Conservation (phyloP, 2,113 vertebrate species). For the Corydoras sp. region DNA sequence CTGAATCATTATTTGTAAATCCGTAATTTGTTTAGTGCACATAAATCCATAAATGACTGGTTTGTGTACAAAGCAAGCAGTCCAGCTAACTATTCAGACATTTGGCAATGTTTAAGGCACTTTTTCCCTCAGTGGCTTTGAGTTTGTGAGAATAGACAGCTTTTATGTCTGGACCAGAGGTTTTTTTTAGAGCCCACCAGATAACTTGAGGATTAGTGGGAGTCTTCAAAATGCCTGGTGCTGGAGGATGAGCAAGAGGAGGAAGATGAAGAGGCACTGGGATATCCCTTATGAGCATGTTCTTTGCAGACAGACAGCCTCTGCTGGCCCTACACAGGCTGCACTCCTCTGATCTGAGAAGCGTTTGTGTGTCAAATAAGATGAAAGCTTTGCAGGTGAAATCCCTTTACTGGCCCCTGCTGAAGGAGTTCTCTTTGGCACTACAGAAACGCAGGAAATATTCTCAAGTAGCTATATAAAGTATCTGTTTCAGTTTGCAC, state of each 20-base stretch:
- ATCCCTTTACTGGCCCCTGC: constrained; percentile 73
- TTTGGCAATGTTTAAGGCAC: no score
- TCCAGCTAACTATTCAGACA: no score
- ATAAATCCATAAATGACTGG: no score
- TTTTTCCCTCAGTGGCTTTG: constrained; percentile 48
- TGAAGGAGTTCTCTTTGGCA: constrained; percentile 67
- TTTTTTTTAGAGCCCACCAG: constrained; percentile 70
- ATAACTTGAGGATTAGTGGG: constrained; percentile 57
- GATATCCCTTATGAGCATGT: constrained; percentile 65
- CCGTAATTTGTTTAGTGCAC: no score
- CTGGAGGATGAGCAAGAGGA: constrained; percentile 50
- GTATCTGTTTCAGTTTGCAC: constrained; percentile 37
- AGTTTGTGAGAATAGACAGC: constrained; percentile 61
- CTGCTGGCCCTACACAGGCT: constrained; percentile 67
- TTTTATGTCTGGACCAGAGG: constrained; percentile 65
- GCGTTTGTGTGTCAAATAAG: constrained; percentile 80
- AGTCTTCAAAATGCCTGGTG: constrained; percentile 84
- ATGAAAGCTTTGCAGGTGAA: constrained; percentile 83
- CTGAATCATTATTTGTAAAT: no score
- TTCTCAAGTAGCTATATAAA: constrained; percentile 35
- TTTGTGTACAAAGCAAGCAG: no score
- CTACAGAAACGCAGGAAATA: constrained; percentile 48
- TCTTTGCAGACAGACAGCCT: constrained; percentile 64
- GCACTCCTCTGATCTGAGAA: constrained; percentile 79
- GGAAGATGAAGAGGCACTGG: constrained; percentile 56